A percentile compares a stretch with the other conserved stretches of the same genome.
These are phyloP conservation scores for Bos taurus DNA, from an alignment of 2,113 vertebrate genomes.

Conservation along the genomic window ARS-UCD2.0 NC_037330.1:95147001-95147500, in stretches of 20 bases:
- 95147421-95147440: neutral
- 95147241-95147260: neutral
- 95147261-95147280: neutral
- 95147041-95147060: neutral
- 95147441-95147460: neutral
- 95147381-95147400: neutral
- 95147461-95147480: too few relatives aligned
- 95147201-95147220: neutral
- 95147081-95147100: neutral
- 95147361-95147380: neutral
- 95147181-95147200: neutral
- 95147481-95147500: too few relatives aligned
- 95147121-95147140: neutral
- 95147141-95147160: neutral
- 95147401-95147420: neutral
- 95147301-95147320: neutral
- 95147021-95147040: neutral
- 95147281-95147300: neutral
- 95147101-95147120: neutral
- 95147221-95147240: neutral
- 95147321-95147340: neutral
- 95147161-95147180: neutral
- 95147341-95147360: neutral
- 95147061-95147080: neutral
- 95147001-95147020: neutral